Conservation (phyloP, 2,797 vertebrate species). For the Pseudochaenichthys georgianus region DNA sequence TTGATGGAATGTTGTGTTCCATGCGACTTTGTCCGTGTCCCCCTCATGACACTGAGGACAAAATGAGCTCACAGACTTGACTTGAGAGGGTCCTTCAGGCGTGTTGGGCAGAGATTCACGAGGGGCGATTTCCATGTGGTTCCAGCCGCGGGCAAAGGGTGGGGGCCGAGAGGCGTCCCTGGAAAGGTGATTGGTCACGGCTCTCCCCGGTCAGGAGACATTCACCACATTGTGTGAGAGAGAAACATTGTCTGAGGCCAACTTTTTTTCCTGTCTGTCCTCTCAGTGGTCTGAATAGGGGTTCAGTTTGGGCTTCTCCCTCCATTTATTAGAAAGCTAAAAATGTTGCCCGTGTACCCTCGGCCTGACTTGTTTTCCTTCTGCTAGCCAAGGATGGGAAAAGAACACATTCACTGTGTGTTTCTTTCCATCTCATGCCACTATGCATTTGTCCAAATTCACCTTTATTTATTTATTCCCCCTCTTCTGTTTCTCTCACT, state of each 20-base stretch:
- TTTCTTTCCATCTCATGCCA: constrained; percentile 74
- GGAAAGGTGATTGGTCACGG: constrained; percentile 69
- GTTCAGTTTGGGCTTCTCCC: constrained; percentile 69
- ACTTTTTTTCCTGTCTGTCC: constrained; percentile 52
- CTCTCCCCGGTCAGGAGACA: constrained; percentile 65
- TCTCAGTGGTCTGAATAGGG: constrained; percentile 66
- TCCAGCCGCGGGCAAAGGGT: constrained; percentile 26
- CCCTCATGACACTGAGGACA: constrained; percentile 61
- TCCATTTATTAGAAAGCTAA: constrained; percentile 76
- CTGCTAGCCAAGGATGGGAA: constrained; percentile 66
- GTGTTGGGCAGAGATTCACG: constrained; percentile 30
- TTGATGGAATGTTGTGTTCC: constrained; percentile 65
- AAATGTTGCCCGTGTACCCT: constrained; percentile 62
- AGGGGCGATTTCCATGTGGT: constrained; percentile 36
- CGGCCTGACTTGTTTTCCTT: constrained; percentile 69
- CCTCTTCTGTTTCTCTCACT: constrained; percentile 45
- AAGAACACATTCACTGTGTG: constrained; percentile 67
- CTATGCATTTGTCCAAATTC: constrained; percentile 67
- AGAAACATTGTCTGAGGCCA: constrained; percentile 74
- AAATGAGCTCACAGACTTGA: constrained; percentile 56
- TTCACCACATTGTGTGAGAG: constrained; percentile 73
- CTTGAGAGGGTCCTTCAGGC: constrained; percentile 37
- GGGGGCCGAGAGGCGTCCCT: constrained; percentile 38
- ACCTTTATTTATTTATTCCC: constrained; percentile 68
- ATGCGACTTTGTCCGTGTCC: constrained; percentile 57